Evolutionary conservation across 2,888 invertebrate genomes (phyloP), one percentile per base, ranked within the genome.

Genomic region (Icerya purchasi): DNA sequence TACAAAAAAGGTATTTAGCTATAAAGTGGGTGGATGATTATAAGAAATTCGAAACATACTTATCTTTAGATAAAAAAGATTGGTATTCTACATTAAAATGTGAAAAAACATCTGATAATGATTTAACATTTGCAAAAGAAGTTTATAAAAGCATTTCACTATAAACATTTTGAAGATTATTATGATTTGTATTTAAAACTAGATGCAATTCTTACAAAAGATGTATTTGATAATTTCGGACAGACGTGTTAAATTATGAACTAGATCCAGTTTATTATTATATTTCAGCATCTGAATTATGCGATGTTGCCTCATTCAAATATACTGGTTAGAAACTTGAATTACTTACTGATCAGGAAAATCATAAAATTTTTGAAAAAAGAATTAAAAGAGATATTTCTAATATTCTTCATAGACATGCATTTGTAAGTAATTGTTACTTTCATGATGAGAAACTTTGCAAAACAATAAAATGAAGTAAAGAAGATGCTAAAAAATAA

Each of bases 101-200:
- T 22, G 24, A 54, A 54, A 19, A 19, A n/a, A 54, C 24, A 54
- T 54, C 54, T 54, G 54, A 54, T 54, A 54, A 22, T 10, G 54
- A 54, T 54, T 54, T 54, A 54, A 24, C 54, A 54, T 54, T 54
- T 54, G 54, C 54, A 54, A 54, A 22, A 54, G 54, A 54, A 54
- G 23, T 54, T 54, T 54, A 54, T 54, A 20, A 22, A 22, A n/a
- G 21, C 24, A n/a, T 54, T 54, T 21, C 22, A 22, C 10, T 54
- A 24, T 54, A 54, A 20, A 57, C 24, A 10, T 8, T 22, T 52
- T 23, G 57, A 22, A 51, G 57, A n/a, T n/a, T n/a, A 50, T 57
- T 23, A 57, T 54, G 1, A 54, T 54, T 54, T 54, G 24, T 54
- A 54, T 19, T 22, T 54, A 54, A 54, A 20, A 54, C 23, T 54